Evolutionary conservation across 1,140 invertebrate species (phyloP).

Genomic region (Cheumatopsyche charites): DNA sequence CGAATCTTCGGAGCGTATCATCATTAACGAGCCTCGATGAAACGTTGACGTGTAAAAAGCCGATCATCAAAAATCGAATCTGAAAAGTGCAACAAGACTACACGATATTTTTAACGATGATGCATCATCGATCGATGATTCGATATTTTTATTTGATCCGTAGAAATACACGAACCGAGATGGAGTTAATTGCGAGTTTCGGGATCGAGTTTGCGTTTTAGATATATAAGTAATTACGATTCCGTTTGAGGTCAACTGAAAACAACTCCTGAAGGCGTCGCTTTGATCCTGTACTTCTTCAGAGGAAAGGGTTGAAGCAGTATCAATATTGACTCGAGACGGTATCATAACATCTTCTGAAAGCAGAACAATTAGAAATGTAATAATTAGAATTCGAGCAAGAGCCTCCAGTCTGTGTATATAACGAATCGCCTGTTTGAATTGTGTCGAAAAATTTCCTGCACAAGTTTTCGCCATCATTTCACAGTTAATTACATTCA

Average conservation of each 20-base stretch:
- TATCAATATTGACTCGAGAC: constrained; percentile 10
- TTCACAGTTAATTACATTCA: too few relatives aligned
- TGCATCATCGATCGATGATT: constrained; percentile 22
- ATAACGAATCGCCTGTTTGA: too few relatives aligned
- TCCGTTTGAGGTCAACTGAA: constrained; percentile 19
- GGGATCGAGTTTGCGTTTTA: too few relatives aligned
- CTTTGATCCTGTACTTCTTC: neutral
- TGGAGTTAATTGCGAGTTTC: too few relatives aligned
- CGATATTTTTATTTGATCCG: neutral
- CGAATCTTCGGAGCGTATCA: too few relatives aligned
- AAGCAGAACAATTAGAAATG: neutral
- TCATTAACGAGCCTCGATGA: too few relatives aligned
- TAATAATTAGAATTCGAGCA: constrained; percentile 21
- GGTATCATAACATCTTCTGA: constrained; percentile 25
- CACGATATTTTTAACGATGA: constrained; percentile 8
- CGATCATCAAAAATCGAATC: too few relatives aligned
- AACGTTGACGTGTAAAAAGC: too few relatives aligned
- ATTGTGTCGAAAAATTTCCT: too few relatives aligned
- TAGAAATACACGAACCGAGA: too few relatives aligned
- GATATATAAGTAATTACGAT: neutral
- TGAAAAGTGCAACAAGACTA: too few relatives aligned
- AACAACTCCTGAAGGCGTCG: neutral
- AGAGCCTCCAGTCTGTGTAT: neutral
- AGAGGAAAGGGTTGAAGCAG: constrained; percentile 1
- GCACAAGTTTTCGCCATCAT: too few relatives aligned